phyloP scores from a whole-genome alignment of 53 echinoderm and acorn worm species.

The Actinopyga echinites region DNA sequence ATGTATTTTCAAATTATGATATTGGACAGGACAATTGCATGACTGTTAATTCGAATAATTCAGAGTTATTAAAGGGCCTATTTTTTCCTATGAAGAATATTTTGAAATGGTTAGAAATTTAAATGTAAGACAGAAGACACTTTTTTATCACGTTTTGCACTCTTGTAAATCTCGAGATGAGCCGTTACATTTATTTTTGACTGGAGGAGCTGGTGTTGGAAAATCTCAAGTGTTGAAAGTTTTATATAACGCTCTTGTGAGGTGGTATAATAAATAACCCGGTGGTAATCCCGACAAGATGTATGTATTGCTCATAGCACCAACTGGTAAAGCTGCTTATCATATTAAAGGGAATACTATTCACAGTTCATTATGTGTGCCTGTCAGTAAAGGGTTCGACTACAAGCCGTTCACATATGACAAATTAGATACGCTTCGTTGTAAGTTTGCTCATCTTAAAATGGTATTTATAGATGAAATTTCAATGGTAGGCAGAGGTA shows the following conservation, averaged over 20 bases:
- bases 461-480: conserved; percentile 59
- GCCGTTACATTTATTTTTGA: conserved; percentile 40
- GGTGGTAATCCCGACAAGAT: no score
- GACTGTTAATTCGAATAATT: conserved; percentile 15
- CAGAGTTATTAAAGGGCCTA: conserved; percentile 22
- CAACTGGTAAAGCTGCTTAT: conserved; percentile 66
- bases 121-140: conserved; percentile 52
- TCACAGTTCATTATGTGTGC: conserved; percentile 29
- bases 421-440: conserved; percentile 18
- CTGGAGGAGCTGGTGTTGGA: conserved; percentile 65
- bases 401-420: conserved; percentile 38
- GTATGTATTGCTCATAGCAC: conserved; percentile 6
- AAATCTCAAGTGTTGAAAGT: conserved; percentile 45
- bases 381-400: conserved; percentile 37
- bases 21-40: conserved; percentile 47
- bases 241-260: not conserved
- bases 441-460: conserved; percentile 19
- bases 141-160: conserved; percentile 56
- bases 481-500: conserved; percentile 17
- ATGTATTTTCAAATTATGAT: conserved; percentile 29
- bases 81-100: conserved; percentile 50
- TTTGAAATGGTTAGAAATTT: conserved; percentile 38
- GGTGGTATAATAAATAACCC: not conserved
- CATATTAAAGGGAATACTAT: conserved; percentile 42
- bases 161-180: not conserved